These are phyloP conservation scores for Atrichornis clamosus DNA, from an alignment of 2,113 vertebrate genomes.

Conservation along the genomic window DNA sequence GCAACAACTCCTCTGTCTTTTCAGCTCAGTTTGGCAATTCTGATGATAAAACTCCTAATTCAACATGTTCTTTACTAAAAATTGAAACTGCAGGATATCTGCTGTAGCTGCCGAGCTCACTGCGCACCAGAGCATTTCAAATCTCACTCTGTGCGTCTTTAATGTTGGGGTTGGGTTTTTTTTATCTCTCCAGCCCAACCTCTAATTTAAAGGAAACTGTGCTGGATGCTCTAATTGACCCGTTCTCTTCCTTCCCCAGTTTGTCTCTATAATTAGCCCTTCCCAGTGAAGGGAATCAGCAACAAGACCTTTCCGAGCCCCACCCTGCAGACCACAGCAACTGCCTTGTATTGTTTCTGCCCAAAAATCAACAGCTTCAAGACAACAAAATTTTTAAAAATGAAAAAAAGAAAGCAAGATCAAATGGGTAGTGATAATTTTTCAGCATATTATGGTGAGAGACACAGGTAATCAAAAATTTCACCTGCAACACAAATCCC, in stretches of 20 bases:
- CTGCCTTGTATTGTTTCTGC: slow-evolving; percentile 62
- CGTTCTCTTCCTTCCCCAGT: slow-evolving; percentile 69
- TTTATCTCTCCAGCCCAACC: slow-evolving; percentile 44
- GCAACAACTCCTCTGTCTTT: background rate
- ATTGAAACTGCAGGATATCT: background rate
- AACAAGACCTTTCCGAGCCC: slow-evolving; percentile 44
- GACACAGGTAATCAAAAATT: background rate
- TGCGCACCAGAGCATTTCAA: background rate
- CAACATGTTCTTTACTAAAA: background rate
- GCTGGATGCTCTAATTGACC: slow-evolving; percentile 68
- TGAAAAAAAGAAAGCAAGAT: background rate
- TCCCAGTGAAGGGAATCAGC: slow-evolving; percentile 61
- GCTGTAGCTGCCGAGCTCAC: background rate
- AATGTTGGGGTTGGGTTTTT: background rate
- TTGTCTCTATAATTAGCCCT: slow-evolving; percentile 72
- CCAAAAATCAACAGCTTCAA: slow-evolving; percentile 49
- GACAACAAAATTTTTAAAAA: background rate
- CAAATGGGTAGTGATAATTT: background rate
- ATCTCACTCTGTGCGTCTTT: background rate
- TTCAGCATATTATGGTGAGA: accelerated
- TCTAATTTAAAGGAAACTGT: slow-evolving; percentile 71
- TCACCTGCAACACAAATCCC: background rate
- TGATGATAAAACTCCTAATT: background rate
- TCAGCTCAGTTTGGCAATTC: background rate
- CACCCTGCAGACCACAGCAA: slow-evolving; percentile 65